Base-by-base conservation (phyloP, 2,113 vertebrate species). In the Todiramphus chloris region DNA sequence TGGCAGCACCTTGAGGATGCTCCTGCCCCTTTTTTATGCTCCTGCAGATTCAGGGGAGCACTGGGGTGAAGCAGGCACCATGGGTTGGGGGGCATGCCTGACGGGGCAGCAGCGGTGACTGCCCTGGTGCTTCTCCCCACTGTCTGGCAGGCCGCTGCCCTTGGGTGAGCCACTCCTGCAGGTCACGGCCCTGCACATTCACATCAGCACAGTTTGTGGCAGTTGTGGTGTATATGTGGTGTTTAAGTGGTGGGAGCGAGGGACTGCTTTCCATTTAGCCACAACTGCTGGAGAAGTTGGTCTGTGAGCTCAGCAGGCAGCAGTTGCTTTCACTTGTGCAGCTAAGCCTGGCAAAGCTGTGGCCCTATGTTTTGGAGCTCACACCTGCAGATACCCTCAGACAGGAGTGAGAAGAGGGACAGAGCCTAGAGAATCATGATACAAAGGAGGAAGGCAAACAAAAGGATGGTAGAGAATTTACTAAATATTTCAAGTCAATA, bases 171-270 rank as follows among this genome's bases (percentile, higher is more conserved):
- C 44, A 33, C 11, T 11, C 33, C 28, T 16, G 33, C 1, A 7
- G 78, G 60, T 63, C 68, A 18, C 1, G 1, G 43, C 46, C 62
- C 58, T 3, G 1, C 2, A 2, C 2, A 1, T 28, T 56, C 74
- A 27, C 2, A 2, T 51, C 46, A 17, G 1, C 0, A 4, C 27
- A 13, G 9, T 1, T 27, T 33, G 55, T 48, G 69, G 24, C 24
- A 15, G 3, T 33, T 0, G 2, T 7, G n/a, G n/a, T 30, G 44
- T 10, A 21, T 18, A 19, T 0, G 2, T 7, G n/a, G n/a, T 30
- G 44, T 10, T 21, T 16, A 19, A 58, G 24, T 16, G 13, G 55
- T 30, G 44, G 46, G 37, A 90, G 6, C 3, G 1, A 67, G 43
- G 11, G 51, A 11, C 62, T 82, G 46, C 46, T 70, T 69, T 62